Percentiles rank a stretch among this genome's conserved stretches.
Conservation (phyloP, 2,888 invertebrate species). For the Lumbricus terrestris region DNA sequence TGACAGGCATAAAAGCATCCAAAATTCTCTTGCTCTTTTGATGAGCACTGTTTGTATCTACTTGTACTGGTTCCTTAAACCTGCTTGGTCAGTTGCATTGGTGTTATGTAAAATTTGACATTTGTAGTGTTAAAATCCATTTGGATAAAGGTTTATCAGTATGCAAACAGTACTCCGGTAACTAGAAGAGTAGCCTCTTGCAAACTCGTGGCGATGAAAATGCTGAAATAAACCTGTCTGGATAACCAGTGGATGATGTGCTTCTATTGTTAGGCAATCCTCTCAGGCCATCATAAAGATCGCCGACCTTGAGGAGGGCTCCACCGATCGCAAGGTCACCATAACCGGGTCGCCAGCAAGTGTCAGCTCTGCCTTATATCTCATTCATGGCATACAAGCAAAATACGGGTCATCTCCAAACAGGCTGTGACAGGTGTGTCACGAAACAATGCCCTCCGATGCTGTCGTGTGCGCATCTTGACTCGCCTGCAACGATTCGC, state of each 20-base stretch:
- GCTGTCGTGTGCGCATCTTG: background rate
- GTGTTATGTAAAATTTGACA: too few species aligned
- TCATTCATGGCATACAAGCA: slow-evolving; percentile 83
- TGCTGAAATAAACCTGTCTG: background rate
- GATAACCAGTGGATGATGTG: too few species aligned
- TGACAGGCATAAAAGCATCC: too few species aligned
- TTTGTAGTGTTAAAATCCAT: too few species aligned
- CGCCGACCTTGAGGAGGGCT: slow-evolving; percentile 88
- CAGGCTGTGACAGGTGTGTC: background rate
- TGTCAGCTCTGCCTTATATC: slow-evolving; percentile 93
- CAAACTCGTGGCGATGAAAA: background rate
- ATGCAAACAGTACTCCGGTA: too few species aligned
- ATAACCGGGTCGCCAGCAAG: slow-evolving; percentile 95
- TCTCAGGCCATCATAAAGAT: slow-evolving; percentile 97
- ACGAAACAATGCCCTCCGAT: background rate
- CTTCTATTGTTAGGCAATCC: slow-evolving; percentile 72
- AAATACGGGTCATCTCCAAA: background rate
- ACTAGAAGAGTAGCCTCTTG: too few species aligned
- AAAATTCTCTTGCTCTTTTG: too few species aligned
- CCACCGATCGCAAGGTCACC: slow-evolving; percentile 84
- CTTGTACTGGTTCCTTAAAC: too few species aligned
- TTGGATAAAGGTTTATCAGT: too few species aligned
- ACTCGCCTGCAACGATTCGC: background rate
- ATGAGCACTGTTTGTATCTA: too few species aligned
- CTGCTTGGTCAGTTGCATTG: too few species aligned